A percentile compares a stretch with the other conserved stretches of the same genome.
phyloP scores from a whole-genome alignment of 2,888 invertebrate species.

The Watsonalla binaria region DNA sequence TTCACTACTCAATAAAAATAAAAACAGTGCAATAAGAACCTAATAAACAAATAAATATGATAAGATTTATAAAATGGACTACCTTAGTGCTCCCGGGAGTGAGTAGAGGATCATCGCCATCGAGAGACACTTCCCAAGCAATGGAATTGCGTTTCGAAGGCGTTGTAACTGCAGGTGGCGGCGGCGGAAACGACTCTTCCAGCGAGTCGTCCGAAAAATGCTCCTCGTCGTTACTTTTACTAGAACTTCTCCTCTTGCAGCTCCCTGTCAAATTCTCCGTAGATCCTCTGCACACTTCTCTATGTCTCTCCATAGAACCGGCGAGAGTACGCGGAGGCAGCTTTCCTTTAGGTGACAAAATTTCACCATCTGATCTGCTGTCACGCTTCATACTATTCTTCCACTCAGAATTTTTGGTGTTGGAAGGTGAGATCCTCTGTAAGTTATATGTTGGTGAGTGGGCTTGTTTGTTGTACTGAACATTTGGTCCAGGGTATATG shows the following conservation, averaged over 20 bases:
- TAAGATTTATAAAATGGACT: constrained; percentile 3
- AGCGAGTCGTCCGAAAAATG: constrained; percentile 91
- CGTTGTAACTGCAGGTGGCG: constrained; percentile 74
- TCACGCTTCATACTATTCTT: constrained; percentile 56
- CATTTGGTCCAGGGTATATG: constrained; percentile 80
- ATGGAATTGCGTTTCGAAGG: constrained; percentile 88
- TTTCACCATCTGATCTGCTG: constrained; percentile 63
- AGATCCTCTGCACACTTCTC: constrained; percentile 85
- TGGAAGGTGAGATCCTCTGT: constrained; percentile 62
- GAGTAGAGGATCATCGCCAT: constrained; percentile 83
- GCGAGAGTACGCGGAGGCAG: constrained; percentile 84
- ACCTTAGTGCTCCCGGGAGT: constrained; percentile 85
- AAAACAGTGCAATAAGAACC: too few species aligned
- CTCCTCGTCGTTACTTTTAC: constrained; percentile 65
- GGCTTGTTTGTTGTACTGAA: constrained; percentile 54
- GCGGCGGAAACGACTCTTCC: constrained; percentile 86
- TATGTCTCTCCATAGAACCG: constrained; percentile 86
- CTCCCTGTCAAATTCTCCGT: constrained; percentile 67
- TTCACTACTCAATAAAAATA: not conserved
- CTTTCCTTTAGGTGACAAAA: constrained; percentile 71
- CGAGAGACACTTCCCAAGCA: constrained; percentile 92
- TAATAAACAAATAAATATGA: too few species aligned
- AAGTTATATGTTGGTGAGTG: constrained; percentile 66
- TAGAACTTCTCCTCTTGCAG: constrained; percentile 53
- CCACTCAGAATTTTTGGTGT: constrained; percentile 56